These are phyloP conservation scores for Chorisops tibialis DNA, from an alignment of 2,888 invertebrate genomes.

Conservation along the genomic window DNA sequence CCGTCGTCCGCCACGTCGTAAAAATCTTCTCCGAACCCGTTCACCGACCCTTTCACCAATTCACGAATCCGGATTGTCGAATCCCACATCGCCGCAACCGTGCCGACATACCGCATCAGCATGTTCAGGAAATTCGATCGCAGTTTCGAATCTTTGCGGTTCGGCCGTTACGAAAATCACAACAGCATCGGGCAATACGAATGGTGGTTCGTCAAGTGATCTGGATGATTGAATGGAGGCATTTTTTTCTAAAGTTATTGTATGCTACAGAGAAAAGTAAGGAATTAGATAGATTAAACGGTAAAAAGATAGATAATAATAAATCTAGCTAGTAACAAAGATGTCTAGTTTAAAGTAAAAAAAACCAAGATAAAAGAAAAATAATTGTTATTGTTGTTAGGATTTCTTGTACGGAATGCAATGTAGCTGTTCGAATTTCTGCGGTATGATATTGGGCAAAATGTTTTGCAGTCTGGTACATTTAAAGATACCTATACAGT, in stretches of 20 bases:
- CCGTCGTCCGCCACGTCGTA: conserved; percentile 50
- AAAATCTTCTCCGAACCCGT: conserved; percentile 53
- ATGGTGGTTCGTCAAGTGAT: conserved; percentile 21
- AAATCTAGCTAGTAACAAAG: conserved; percentile 8
- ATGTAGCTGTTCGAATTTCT: no score
- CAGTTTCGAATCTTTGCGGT: conserved; percentile 43
- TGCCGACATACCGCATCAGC: conserved; percentile 49
- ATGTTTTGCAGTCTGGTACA: no score
- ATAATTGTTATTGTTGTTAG: no score
- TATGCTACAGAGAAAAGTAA: no score
- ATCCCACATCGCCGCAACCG: conserved; percentile 62
- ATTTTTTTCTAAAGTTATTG: no score
- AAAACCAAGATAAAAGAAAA: no score
- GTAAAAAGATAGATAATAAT: conserved; percentile 18
- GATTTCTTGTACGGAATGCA: no score
- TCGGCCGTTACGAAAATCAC: conserved; percentile 36
- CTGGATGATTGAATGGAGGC: conserved; percentile 10
- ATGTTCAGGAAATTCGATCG: conserved; percentile 35
- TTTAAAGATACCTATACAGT: no score
- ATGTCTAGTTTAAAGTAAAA: background rate
- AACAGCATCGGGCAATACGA: conserved; percentile 7
- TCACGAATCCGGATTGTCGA: conserved; percentile 67
- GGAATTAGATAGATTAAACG: background rate
- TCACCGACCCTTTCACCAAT: conserved; percentile 65
- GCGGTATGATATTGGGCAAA: no score